Evolutionary conservation across 1,140 invertebrate species (phyloP), one percentile per base, ranked within the genome.

Genomic region (honey bee (Apis mellifera)): DNA sequence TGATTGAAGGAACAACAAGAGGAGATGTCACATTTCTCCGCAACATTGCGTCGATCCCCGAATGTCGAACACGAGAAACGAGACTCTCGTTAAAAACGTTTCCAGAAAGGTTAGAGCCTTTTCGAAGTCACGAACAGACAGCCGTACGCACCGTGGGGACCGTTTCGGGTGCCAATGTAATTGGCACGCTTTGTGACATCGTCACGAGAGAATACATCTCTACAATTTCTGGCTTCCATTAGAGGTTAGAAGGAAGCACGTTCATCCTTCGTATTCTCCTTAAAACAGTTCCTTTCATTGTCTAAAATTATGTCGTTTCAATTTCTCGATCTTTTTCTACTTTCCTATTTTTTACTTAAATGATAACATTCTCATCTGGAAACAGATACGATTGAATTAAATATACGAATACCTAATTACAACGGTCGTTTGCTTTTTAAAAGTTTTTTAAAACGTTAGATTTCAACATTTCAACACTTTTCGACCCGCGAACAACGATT

Each of bases 91-190:
- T 80, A 80, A 80, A 65, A 70, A 17, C 26, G 60, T 23, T 65
- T 59, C 69, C n/a, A 26, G 23, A 32, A 60, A 70, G 13, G 50
- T 70, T 52, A 4, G 19, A 79, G 55, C 32, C 15, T 69, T 68
- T 64, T 54, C 78, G 50, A 80, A 80, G 78, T 80, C 78, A 65
- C 78, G 78, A 74, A 80, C 70, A 74, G 70, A 65, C 50, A 23
- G n/a, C 12, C 50, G 26, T 80, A 80, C 52, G 78, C 78, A 80
- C 78, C 69, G 23, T 11, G 60, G 78, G 78, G 78, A 80, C 78
- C 60, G 32, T 80, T 80, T 80, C 78, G 78, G 60, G 23, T 76
- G 64, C 79, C 79, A 82, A 75, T 82, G 73, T 76, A 82, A 82
- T 76, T 82, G 73, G 71, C 79, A 68, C 79, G 60, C 72, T 82